A percentile compares a stretch with the other conserved stretches of the same genome.
Conservation (phyloP, 2,888 invertebrate genomes). For the Dicycla oo region DNA sequence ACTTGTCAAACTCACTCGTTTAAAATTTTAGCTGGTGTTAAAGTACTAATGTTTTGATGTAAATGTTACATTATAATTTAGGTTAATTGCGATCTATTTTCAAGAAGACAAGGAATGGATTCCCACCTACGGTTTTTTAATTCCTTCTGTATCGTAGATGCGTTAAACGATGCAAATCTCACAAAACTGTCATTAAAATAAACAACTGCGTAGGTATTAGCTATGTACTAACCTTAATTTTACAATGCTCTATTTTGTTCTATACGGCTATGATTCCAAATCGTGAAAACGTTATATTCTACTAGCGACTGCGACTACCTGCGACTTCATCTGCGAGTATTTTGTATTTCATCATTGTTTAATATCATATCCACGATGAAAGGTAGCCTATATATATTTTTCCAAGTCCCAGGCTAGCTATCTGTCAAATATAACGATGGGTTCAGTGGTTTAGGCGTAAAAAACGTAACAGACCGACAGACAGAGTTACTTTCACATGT, state of each 20-base stretch:
- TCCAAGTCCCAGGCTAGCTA: background rate
- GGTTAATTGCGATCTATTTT: too few relatives aligned
- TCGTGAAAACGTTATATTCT: background rate
- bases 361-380: background rate
- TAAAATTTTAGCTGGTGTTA: background rate
- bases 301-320: background rate
- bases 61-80: too few relatives aligned
- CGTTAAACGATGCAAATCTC: background rate
- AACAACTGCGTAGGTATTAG: background rate
- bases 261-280: background rate
- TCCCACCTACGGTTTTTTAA: too few relatives aligned
- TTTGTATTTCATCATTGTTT: background rate
- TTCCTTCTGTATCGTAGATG: too few relatives aligned
- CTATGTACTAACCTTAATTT: background rate
- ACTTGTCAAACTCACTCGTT: too few relatives aligned
- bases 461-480: background rate
- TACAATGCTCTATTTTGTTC: background rate
- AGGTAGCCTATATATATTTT: too few relatives aligned
- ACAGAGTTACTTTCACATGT: background rate
- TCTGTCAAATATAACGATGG: too few relatives aligned
- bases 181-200: background rate
- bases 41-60: too few relatives aligned
- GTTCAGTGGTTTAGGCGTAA: background rate
- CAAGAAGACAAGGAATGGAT: too few relatives aligned
- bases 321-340: background rate